These are phyloP conservation scores for Trogon surrucura DNA, from an alignment of 2,113 vertebrate genomes.

Conservation along the genomic window DNA sequence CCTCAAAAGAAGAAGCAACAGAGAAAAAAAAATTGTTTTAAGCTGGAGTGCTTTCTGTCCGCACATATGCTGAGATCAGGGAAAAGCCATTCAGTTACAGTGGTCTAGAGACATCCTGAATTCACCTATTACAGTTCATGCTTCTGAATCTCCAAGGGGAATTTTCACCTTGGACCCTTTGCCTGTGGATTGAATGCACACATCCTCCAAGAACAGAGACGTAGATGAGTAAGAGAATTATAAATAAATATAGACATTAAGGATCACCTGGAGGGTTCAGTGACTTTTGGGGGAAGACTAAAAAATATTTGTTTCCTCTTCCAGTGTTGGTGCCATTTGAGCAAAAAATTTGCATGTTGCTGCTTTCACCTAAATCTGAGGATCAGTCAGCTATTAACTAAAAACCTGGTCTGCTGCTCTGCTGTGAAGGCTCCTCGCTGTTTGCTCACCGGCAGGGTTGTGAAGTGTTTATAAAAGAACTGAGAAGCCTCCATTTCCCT, in stretches of 20 bases:
- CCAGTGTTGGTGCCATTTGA: neutral
- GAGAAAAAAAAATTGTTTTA: neutral
- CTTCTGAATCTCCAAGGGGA: neutral
- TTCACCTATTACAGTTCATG: neutral
- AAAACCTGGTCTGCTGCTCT: constrained; percentile 1
- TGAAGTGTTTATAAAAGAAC: constrained; percentile 15
- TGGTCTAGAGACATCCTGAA: neutral
- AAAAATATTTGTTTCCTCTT: neutral
- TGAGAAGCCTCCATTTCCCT: constrained; percentile 18
- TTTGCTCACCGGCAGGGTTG: neutral
- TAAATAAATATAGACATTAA: neutral
- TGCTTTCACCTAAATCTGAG: constrained; percentile 24
- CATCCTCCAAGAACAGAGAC: neutral
- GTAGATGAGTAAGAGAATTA: neutral
- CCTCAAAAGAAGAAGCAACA: neutral
- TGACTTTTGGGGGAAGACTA: neutral
- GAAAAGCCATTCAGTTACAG: neutral
- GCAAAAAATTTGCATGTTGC: accelerated
- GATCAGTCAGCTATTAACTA: constrained; percentile 24
- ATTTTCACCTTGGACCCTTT: neutral
- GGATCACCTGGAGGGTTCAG: neutral
- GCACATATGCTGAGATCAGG: neutral
- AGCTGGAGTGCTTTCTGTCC: neutral
- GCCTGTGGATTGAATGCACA: neutral
- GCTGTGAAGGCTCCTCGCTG: neutral